Conservation (phyloP, 2,888 invertebrate species). For the Microdon myrmicae region DNA sequence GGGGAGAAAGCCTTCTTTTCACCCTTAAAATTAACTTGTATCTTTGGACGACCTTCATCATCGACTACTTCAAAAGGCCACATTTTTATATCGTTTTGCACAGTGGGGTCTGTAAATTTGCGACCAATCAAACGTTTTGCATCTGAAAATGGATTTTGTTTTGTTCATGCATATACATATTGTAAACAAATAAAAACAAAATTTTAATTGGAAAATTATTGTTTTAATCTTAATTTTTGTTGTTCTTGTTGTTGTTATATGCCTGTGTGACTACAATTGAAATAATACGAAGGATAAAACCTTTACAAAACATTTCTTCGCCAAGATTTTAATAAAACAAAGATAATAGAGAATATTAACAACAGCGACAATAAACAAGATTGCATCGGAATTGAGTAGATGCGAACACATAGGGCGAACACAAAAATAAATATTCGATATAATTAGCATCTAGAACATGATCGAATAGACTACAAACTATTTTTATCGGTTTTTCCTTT, state of each 20-base stretch:
- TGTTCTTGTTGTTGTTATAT: slow-evolving; percentile 6
- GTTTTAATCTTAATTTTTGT: slow-evolving; percentile 17
- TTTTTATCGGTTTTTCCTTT: slow-evolving; percentile 29
- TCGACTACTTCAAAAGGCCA: slow-evolving; percentile 93
- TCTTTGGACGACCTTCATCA: slow-evolving; percentile 84
- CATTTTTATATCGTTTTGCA: slow-evolving; percentile 94
- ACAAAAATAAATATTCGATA: slow-evolving; percentile 33
- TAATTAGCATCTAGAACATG: slow-evolving; percentile 42
- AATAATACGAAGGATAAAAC: slow-evolving; percentile 22
- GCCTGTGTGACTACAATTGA: slow-evolving; percentile 24
- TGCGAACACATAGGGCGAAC: slow-evolving; percentile 25
- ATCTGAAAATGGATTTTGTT: slow-evolving; percentile 69
- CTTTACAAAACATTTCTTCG: slow-evolving; percentile 26
- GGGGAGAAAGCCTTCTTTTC: slow-evolving; percentile 90
- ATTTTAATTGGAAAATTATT: slow-evolving; percentile 11
- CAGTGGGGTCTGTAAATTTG: slow-evolving; percentile 85
- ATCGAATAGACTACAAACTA: slow-evolving; percentile 25
- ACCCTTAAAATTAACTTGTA: slow-evolving; percentile 87
- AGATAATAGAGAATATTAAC: background rate
- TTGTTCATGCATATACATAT: slow-evolving; percentile 3
- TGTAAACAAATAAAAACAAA: slow-evolving; percentile 17
- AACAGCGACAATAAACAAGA: slow-evolving; percentile 28
- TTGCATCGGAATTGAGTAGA: slow-evolving; percentile 25
- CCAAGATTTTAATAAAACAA: background rate
- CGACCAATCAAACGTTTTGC: slow-evolving; percentile 95